Conservation (phyloP, 2,113 vertebrate species). For the Emydura subglobosa region DNA sequence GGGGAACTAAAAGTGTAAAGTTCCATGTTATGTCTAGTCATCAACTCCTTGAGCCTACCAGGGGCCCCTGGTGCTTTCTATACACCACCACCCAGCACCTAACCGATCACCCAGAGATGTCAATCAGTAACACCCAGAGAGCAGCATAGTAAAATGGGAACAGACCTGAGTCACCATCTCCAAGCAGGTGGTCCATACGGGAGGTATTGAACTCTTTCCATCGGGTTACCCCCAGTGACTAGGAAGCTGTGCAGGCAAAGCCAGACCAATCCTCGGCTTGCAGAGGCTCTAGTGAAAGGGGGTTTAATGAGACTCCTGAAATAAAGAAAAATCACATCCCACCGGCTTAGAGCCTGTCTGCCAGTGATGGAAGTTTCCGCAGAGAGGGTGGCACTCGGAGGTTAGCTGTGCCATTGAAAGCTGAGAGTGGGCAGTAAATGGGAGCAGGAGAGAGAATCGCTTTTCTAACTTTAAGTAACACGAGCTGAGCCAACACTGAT, state of each 20-base stretch:
- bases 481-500: accelerated
- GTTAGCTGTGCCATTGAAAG: neutral
- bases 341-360: neutral
- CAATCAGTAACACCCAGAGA: neutral
- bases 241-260: constrained; percentile 31
- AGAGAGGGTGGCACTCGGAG: neutral
- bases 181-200: neutral
- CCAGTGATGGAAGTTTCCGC: neutral
- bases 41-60: neutral
- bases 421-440: neutral
- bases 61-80: neutral
- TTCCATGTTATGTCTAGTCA: neutral
- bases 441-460: neutral
- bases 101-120: neutral
- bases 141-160: neutral
- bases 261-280: constrained; percentile 18
- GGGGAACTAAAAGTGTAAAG: neutral
- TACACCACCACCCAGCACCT: neutral
- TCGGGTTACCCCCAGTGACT: neutral
- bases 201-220: neutral
- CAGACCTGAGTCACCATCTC: neutral
- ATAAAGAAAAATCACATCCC: neutral
- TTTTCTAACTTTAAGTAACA: neutral
- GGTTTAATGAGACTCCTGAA: constrained; percentile 49
- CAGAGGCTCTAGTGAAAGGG: constrained; percentile 28